phyloP scores from a whole-genome alignment of 2,113 vertebrate genomes.

The Caretta caretta region DNA sequence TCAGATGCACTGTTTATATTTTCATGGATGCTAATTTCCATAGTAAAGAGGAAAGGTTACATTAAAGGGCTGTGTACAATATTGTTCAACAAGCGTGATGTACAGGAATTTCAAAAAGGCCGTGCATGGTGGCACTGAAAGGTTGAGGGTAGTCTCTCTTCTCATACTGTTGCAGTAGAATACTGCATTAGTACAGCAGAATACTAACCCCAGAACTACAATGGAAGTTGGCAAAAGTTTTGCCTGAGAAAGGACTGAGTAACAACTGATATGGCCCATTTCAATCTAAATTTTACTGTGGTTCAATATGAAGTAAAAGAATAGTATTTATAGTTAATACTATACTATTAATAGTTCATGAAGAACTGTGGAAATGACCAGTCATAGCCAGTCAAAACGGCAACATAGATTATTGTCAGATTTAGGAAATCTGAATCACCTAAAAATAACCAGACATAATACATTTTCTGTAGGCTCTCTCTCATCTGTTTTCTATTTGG shows the following conservation, averaged over 20 bases:
- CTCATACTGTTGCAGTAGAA: neutral
- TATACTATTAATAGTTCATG: neutral
- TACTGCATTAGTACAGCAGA: neutral
- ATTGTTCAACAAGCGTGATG: neutral
- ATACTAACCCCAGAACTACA: neutral
- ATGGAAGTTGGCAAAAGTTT: neutral
- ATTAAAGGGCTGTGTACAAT: neutral
- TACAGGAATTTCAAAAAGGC: neutral
- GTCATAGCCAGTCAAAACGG: neutral
- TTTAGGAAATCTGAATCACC: neutral
- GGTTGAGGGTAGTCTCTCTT: neutral
- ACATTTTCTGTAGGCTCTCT: neutral
- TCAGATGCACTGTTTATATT: neutral
- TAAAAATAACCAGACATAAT: neutral
- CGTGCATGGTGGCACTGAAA: neutral
- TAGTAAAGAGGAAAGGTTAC: neutral
- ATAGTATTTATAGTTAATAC: neutral
- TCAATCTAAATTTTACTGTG: neutral
- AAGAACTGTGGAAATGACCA: neutral
- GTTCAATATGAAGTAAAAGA: neutral
- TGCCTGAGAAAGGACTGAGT: neutral
- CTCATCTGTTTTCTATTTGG: neutral
- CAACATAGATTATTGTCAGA: neutral
- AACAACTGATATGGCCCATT: fast-evolving
- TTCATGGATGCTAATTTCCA: neutral